phyloP scores from a whole-genome alignment of 2,797 vertebrate genomes.

The Coregonus sp. region DNA sequence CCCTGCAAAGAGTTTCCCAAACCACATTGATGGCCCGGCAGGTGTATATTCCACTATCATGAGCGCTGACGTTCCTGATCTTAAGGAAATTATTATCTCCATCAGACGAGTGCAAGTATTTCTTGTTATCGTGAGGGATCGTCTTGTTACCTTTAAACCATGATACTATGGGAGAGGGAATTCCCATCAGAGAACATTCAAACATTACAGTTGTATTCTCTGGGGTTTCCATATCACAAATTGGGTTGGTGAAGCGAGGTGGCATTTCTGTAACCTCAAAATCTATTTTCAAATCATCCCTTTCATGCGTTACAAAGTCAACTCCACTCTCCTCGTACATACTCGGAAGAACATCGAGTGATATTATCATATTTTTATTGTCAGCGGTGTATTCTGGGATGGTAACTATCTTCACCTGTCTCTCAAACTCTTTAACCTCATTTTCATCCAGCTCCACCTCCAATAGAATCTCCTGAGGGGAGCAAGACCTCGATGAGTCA shows the following conservation, averaged over 20 bases:
- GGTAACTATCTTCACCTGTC: conserved; percentile 96
- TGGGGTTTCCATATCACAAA: conserved; percentile 84
- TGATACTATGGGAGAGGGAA: conserved; percentile 86
- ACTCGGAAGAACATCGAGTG: conserved; percentile 91
- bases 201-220: conserved; percentile 87
- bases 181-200: conserved; percentile 91
- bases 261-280: conserved; percentile 97
- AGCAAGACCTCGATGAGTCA: conserved; percentile 90
- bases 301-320: conserved; percentile 78
- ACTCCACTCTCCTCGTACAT: conserved; percentile 82
- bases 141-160: conserved; percentile 89
- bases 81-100: conserved; percentile 88
- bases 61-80: conserved; percentile 75
- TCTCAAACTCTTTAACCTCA: conserved; percentile 96
- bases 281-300: conserved; percentile 89
- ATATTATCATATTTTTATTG: conserved; percentile 97
- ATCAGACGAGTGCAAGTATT: conserved; percentile 83
- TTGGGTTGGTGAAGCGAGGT: conserved; percentile 89
- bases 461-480: conserved; percentile 96
- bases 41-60: conserved; percentile 86
- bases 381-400: conserved; percentile 92
- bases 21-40: conserved; percentile 87
- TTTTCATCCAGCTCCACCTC: conserved; percentile 97
- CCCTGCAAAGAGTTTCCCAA: conserved; percentile 89
- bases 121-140: conserved; percentile 80